phyloP scores from a whole-genome alignment of 2,113 vertebrate species.

The Irena cyanogastra region DNA sequence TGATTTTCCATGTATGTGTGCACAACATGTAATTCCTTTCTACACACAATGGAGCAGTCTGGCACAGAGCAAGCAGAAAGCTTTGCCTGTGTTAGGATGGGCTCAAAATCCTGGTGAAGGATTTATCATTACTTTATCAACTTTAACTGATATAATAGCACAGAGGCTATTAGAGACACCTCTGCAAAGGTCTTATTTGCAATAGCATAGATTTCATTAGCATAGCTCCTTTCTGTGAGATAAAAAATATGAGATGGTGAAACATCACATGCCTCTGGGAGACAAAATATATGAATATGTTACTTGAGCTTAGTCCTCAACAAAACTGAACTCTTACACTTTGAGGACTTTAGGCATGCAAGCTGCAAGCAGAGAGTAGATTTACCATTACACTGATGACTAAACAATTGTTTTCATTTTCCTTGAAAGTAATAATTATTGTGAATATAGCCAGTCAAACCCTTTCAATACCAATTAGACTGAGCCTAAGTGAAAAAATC shows the following conservation, averaged over 20 bases:
- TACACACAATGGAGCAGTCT: not conserved
- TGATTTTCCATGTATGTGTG: not conserved
- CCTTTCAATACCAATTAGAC: not conserved
- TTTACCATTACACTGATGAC: not conserved
- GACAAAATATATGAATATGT: not conserved
- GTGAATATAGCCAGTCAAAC: not conserved
- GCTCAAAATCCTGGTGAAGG: not conserved
- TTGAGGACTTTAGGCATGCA: not conserved
- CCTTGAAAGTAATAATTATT: not conserved
- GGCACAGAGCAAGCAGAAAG: not conserved
- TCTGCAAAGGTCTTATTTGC: not conserved
- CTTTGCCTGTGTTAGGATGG: not conserved
- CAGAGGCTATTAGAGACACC: not conserved
- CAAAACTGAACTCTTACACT: not conserved
- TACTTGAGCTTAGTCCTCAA: not conserved
- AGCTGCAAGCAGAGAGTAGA: not conserved
- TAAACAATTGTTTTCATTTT: not conserved
- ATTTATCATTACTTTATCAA: not conserved
- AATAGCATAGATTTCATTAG: not conserved
- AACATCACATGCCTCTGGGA: not conserved
- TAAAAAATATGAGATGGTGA: not conserved
- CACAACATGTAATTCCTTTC: not conserved
- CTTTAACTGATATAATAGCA: not conserved
- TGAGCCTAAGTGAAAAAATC: not conserved
- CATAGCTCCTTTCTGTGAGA: not conserved